Percentiles rank a stretch among this genome's conserved stretches.
Conservation (phyloP, 2,797 vertebrate species). For the Hippocampus kuda region DNA sequence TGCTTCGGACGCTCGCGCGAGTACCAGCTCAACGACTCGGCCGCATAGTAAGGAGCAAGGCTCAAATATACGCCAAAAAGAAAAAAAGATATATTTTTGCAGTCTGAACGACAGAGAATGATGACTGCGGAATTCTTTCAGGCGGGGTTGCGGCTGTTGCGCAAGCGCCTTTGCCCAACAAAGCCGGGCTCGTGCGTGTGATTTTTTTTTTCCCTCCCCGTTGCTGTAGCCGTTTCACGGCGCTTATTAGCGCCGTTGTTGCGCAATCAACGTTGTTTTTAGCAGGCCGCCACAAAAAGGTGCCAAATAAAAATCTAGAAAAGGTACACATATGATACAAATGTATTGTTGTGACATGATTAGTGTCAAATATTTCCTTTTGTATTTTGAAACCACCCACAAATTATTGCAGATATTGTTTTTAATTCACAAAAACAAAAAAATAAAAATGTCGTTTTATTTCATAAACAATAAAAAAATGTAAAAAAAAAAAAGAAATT, state of each 20-base stretch:
- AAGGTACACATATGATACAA: no score
- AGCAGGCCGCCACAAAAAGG: not conserved
- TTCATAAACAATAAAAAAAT: no score
- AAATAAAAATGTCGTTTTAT: no score
- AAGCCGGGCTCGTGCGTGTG: not conserved
- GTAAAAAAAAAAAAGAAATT: no score
- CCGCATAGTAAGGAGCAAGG: slow-evolving; percentile 83
- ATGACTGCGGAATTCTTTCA: not conserved
- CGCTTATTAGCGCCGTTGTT: not conserved
- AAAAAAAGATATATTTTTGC: no score
- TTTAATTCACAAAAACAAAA: no score
- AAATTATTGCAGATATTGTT: no score
- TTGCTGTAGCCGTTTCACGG: slow-evolving; percentile 7
- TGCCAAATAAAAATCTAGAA: not conserved
- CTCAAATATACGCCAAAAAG: not conserved
- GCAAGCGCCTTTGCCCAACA: not conserved
- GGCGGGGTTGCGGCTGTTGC: not conserved
- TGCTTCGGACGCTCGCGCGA: slow-evolving; percentile 95
- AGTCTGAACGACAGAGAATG: no score
- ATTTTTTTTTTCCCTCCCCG: not conserved
- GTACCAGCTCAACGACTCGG: slow-evolving; percentile 98
- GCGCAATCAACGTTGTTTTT: not conserved
- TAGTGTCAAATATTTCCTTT: no score
- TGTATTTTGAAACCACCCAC: no score
- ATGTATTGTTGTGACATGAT: no score